Conservation (phyloP, 2,888 invertebrate species). For the Pachymerium ferrugineum region DNA sequence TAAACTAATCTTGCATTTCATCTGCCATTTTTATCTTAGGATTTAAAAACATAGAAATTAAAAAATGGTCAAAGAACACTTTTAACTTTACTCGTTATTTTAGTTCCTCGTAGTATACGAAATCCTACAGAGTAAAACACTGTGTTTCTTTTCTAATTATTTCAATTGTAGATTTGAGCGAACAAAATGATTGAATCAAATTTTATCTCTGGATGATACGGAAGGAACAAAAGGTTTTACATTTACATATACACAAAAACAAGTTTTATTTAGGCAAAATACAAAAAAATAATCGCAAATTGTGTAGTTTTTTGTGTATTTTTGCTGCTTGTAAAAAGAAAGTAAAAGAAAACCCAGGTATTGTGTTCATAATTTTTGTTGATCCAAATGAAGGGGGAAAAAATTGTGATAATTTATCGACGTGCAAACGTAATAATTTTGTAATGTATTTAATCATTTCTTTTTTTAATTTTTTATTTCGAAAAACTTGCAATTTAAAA, state of each 20-base stretch:
- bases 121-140: no score
- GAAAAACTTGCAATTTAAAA: not conserved
- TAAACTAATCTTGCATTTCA: not conserved
- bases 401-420: constrained; percentile 4
- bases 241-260: not conserved
- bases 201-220: no score
- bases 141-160: no score
- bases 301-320: not conserved
- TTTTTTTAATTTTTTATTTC: not conserved
- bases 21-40: not conserved
- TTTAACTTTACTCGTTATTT: not conserved
- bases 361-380: not conserved
- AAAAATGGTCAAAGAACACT: not conserved
- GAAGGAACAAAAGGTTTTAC: no score
- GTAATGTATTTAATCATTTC: not conserved
- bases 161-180: no score
- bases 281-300: no score
- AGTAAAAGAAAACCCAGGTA: constrained; percentile 5
- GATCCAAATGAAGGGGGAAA: not conserved
- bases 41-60: not conserved
- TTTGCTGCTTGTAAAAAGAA: not conserved
- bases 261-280: no score
- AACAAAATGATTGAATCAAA: constrained; percentile 1
- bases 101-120: constrained; percentile 13
- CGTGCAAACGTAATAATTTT: not conserved